phyloP scores from a whole-genome alignment of 2,113 vertebrate species.

The Dicaeum eximium region DNA sequence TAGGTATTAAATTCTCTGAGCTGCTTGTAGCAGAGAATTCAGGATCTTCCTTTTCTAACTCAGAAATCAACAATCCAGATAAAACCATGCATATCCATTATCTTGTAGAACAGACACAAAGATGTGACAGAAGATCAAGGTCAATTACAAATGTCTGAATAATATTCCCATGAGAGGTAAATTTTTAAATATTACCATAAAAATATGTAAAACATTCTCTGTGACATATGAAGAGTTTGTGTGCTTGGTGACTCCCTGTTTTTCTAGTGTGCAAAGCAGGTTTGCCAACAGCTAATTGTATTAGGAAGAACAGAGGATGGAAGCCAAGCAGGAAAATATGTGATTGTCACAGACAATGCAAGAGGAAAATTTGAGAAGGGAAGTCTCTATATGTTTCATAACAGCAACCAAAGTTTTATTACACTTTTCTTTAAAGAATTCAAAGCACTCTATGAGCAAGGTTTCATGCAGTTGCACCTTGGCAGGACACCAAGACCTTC shows the following conservation, averaged over 20 bases:
- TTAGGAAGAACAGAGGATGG: not conserved
- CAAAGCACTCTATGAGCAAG: not conserved
- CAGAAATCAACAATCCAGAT: not conserved
- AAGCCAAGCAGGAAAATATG: not conserved
- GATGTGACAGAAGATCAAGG: not conserved
- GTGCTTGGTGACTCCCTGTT: not conserved
- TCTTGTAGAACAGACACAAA: not conserved
- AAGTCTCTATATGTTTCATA: not conserved
- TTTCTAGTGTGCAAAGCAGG: not conserved
- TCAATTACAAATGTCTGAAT: not conserved
- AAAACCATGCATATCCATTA: not conserved
- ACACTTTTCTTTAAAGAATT: not conserved
- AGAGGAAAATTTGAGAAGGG: not conserved
- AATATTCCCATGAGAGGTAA: not conserved
- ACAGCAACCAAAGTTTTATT: not conserved
- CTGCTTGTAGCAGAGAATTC: not conserved
- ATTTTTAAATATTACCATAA: not conserved
- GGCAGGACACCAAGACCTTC: not conserved
- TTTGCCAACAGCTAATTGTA: not conserved
- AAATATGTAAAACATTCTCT: not conserved
- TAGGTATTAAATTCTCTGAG: not conserved
- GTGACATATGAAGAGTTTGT: not conserved
- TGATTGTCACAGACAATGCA: accelerated
- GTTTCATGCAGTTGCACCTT: not conserved
- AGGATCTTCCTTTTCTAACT: not conserved